Conservation (phyloP, 37 sponge, comb jelly and placozoan genomes). For the Haliclona indistincta region DNA sequence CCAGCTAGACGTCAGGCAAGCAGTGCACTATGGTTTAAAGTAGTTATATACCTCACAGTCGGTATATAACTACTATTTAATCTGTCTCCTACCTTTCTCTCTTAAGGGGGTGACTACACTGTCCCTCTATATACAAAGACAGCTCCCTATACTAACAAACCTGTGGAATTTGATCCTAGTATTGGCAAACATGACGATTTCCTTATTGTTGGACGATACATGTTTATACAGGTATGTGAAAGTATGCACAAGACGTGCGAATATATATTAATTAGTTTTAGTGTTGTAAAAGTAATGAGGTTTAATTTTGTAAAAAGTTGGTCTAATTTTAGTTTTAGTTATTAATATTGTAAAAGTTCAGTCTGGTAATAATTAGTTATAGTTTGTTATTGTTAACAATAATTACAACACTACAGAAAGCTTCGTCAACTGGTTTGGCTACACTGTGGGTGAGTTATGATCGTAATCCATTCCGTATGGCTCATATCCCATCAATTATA, state of each 20-base stretch:
- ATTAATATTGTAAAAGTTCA: too few relatives aligned
- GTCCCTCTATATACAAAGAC: slow-evolving; percentile 40
- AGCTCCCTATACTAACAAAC: slow-evolving; percentile 21
- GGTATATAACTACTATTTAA: too few relatives aligned
- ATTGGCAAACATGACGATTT: slow-evolving; percentile 59
- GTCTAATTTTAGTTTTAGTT: too few relatives aligned
- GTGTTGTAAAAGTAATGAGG: not conserved
- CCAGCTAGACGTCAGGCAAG: too few relatives aligned
- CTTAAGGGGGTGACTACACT: slow-evolving; percentile 21
- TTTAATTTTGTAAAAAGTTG: too few relatives aligned
- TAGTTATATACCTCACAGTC: too few relatives aligned
- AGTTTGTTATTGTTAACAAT: too few relatives aligned
- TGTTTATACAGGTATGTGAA: slow-evolving; percentile 57
- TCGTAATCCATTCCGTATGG: slow-evolving; percentile 24
- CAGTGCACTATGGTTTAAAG: too few relatives aligned
- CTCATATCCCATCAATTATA: slow-evolving; percentile 31
- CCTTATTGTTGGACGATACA: slow-evolving; percentile 44
- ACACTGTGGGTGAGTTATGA: slow-evolving; percentile 43
- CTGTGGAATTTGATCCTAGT: slow-evolving; percentile 54
- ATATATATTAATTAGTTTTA: not conserved
- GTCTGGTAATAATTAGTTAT: too few relatives aligned
- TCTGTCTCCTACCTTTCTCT: too few relatives aligned
- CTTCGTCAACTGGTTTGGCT: not conserved
- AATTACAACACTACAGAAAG: slow-evolving; percentile 16
- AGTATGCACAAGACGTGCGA: not conserved